Evolutionary conservation across 2,113 vertebrate genomes (phyloP).

Genomic region (Diglossa brunneiventris): DNA sequence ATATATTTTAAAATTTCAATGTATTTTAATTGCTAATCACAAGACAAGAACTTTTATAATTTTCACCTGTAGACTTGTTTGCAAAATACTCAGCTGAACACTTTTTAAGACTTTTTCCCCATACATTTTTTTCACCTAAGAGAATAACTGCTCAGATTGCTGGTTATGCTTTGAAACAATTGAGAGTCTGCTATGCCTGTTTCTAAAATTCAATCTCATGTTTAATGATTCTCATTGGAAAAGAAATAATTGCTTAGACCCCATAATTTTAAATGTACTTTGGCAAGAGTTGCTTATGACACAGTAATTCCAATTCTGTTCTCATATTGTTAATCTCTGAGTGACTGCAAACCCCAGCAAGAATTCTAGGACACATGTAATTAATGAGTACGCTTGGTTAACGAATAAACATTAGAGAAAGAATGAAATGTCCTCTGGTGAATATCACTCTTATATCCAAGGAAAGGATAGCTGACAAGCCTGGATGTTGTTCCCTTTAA

Average conservation of each 20-base stretch:
- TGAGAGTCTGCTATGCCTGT: neutral
- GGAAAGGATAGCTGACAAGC: neutral
- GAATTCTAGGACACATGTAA: neutral
- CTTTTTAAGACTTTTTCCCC: neutral
- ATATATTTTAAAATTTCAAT: neutral
- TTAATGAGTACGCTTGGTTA: neutral
- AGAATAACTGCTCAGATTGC: neutral
- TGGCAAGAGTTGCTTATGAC: neutral
- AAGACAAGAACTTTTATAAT: neutral
- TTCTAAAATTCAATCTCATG: neutral
- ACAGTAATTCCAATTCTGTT: neutral
- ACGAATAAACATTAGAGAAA: neutral
- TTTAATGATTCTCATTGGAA: slow-evolving; percentile 7
- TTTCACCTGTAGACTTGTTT: neutral
- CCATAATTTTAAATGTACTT: slow-evolving; percentile 27
- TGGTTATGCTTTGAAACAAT: neutral
- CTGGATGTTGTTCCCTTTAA: neutral
- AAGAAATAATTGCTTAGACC: neutral
- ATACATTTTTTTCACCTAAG: neutral
- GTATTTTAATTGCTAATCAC: neutral
- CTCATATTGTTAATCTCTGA: neutral
- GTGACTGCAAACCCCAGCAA: neutral
- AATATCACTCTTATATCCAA: neutral
- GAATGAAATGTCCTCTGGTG: neutral
- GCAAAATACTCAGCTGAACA: neutral